Conservation (phyloP, 92 coral and sea anemone genomes). For the Palythoa grandiflora region DNA sequence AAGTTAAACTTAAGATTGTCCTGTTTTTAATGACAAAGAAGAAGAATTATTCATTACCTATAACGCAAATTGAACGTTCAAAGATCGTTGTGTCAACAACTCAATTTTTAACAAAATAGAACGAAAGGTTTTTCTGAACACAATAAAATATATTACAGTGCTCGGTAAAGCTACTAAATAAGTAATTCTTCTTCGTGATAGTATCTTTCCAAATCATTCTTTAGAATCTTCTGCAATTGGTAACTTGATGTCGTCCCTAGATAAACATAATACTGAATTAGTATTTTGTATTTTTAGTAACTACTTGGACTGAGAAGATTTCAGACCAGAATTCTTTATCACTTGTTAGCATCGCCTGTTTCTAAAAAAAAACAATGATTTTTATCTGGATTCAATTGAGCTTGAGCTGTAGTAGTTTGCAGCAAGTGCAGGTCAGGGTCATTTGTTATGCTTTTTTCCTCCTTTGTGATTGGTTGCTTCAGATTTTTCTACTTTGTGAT, state of each 20-base stretch:
- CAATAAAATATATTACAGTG: conserved; percentile 3
- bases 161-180: neutral
- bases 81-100: neutral
- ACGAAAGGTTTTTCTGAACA: neutral
- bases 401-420: too few relatives aligned
- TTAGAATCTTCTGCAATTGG: conserved; percentile 34
- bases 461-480: too few relatives aligned
- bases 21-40: neutral
- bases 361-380: neutral
- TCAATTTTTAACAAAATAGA: neutral
- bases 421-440: too few relatives aligned
- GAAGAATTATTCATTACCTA: too few relatives aligned
- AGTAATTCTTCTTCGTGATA: neutral
- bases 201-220: neutral
- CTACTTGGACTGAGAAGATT: too few relatives aligned
- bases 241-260: conserved; percentile 43
- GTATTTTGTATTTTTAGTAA: neutral
- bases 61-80: neutral
- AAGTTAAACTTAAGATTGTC: neutral
- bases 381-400: too few relatives aligned
- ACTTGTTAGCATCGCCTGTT: too few relatives aligned
- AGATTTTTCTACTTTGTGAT: too few relatives aligned
- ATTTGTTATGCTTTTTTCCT: too few relatives aligned
- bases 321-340: too few relatives aligned
- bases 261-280: neutral